Evolutionary conservation across 2,888 invertebrate genomes (phyloP), one percentile per base, ranked within the genome.

Genomic region (Fragum fragum): DNA sequence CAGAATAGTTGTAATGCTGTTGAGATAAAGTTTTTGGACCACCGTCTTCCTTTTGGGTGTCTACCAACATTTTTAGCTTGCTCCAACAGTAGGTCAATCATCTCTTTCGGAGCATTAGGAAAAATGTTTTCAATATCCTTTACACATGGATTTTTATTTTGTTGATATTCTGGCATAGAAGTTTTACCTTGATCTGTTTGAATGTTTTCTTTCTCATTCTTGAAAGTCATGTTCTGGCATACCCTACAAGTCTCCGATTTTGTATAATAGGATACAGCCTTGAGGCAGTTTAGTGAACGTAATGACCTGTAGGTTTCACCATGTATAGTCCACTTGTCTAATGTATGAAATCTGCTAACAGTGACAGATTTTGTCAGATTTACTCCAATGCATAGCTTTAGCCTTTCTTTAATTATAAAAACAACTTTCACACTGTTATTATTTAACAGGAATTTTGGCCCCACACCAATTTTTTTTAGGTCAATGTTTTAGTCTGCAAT

Each of bases 61-160:
- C 68, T 68, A 23, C n/a, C 39, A 36, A 68, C 68, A 68, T 68
- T 36, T 39, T 42, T 68, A 5, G 68, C 68, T 39, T 68, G 68
- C 26, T 68, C 68, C n/a, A 39, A 6, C 7, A 68, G 26, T 7
- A 68, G 14, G 11, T 6, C 5, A 21, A 68, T 39, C 68, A 68
- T 68, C n/a, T 68, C 68, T 14, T 36, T 6, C 21, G 68, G 68
- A 23, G 68, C 68, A 68, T 39, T 68, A 21, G 69, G 69, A 42
- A 69, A 69, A 42, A 42, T 11, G 1, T 23, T n/a, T 26, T 42
- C 23, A 23, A 69, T 69, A 21, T 66, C 53, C 14, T 16, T n/a
- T 21, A 53, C n/a, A n/a, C 53, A 53, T n/a, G 14, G 53, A 18
- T 53, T n/a, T 21, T n/a, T 21, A 53, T 18, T 6, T 18, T 53